Base-by-base conservation (phyloP, 2,113 vertebrate genomes). In the Progne subis region DNA sequence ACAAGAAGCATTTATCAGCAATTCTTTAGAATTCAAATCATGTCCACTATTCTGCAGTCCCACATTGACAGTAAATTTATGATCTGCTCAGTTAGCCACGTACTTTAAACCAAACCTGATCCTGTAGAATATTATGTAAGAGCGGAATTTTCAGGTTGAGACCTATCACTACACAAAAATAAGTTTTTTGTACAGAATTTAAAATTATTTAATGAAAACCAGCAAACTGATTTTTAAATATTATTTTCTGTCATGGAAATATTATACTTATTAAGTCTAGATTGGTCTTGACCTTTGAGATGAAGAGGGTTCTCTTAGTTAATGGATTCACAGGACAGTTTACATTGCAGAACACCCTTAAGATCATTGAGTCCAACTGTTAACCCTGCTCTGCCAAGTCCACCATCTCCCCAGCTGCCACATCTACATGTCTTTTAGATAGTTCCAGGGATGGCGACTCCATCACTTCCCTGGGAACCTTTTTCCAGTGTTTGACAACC, bases 311-410 rank as follows among this genome's bases (percentile, higher is more conserved):
- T 86, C 8, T 70, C 28, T 63, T 44, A 18, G 25, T 56, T 68
- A 14, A 41, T 19, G 14, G 11, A 47, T 14, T 47, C 19, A 60
- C 14, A n/a, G 24, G 14, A 41, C 16, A 68, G 20, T 65, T 65
- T 31, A 15, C 2, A 5, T 12, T 25, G 13, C 13, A 60, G n/a
- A 82, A 21, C 2, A 14, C 2, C 8, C n/a, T 65, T 52, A n/a
- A 52, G 26, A 19, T 24, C 12, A n/a, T 15, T 31, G 5, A 39
- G 5, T 25, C 23, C 53, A 53, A 1, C 2, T 4, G 1, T 20
- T 39, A 11, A 52, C 21, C 28, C 14, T 28, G 8, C 0, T 0
- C 26, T 65, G 14, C 23, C 28, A 67, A 60, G 19, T 20, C 46
- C 9, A 46, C 12, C 44, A 20, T 6, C 6, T 50, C 4, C 19